Evolutionary conservation across 2,113 vertebrate species (phyloP).

Genomic region (Pogonocichla stellata): DNA sequence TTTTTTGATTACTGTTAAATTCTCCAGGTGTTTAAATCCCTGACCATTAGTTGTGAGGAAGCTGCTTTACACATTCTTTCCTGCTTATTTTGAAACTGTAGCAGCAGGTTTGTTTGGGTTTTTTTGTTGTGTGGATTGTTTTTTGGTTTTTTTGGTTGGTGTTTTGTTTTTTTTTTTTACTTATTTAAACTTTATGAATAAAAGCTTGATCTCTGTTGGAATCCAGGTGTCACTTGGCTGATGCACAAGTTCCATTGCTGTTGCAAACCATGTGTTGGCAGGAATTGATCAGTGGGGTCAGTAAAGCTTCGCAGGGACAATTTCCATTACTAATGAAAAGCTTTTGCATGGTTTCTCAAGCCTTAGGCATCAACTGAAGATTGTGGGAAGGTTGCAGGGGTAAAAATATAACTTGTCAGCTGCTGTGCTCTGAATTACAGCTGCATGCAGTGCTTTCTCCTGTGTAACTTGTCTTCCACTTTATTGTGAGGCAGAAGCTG

Average conservation of each 20-base stretch:
- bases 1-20: not conserved
- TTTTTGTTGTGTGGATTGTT: not conserved
- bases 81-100: not conserved
- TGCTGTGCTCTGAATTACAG: not conserved
- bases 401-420: conserved; percentile 12
- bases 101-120: not conserved
- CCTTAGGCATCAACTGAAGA: not conserved
- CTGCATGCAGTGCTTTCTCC: not conserved
- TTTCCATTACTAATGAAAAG: not conserved
- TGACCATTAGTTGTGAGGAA: not conserved
- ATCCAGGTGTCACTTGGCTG: not conserved
- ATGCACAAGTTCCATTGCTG: not conserved
- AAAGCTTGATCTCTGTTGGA: not conserved
- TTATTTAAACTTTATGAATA: not conserved
- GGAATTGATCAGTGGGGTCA: not conserved
- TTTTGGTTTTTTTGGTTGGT: not conserved
- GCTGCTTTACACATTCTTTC: not conserved
- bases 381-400: not conserved
- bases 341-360: not conserved
- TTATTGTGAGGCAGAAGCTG: not conserved
- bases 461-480: not conserved
- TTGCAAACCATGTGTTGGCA: not conserved
- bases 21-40: not conserved
- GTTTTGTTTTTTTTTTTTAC: not conserved
- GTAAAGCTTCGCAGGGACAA: not conserved